Percentiles rank a stretch among this genome's conserved stretches.
phyloP scores from a whole-genome alignment of 2,888 invertebrate species.

The Lagria hirta region DNA sequence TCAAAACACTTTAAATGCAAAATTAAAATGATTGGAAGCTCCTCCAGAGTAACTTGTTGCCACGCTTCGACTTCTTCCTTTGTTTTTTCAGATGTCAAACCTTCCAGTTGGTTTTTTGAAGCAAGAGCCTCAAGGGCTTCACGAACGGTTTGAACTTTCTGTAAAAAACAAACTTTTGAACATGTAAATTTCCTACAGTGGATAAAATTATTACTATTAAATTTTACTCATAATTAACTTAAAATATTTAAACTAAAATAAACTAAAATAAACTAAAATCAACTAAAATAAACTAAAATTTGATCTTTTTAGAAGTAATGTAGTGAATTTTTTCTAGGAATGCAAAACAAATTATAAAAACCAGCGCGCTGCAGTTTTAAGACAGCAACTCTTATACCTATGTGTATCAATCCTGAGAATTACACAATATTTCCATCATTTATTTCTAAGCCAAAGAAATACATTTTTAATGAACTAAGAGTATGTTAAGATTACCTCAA shows the following conservation, averaged over 20 bases:
- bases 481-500: constrained; percentile 66
- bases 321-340: no score
- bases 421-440: background rate
- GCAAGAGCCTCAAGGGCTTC: constrained; percentile 87
- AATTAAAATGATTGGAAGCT: constrained; percentile 84
- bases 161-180: no score
- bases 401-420: background rate
- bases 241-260: no score
- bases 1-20: constrained; percentile 95
- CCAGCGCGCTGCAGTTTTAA: no score
- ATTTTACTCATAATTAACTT: no score
- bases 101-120: constrained; percentile 82
- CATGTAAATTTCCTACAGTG: no score
- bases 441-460: background rate
- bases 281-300: no score
- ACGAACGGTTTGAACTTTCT: constrained; percentile 81
- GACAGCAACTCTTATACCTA: background rate
- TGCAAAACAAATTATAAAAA: no score
- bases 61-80: constrained; percentile 84
- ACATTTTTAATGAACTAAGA: background rate
- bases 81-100: constrained; percentile 79
- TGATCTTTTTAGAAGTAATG: no score
- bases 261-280: no score
- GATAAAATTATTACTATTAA: no score
- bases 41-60: constrained; percentile 87